A percentile compares a stretch with the other conserved stretches of the same genome.
Evolutionary conservation across 2,888 invertebrate species (phyloP).

Genomic region (Labia minor): DNA sequence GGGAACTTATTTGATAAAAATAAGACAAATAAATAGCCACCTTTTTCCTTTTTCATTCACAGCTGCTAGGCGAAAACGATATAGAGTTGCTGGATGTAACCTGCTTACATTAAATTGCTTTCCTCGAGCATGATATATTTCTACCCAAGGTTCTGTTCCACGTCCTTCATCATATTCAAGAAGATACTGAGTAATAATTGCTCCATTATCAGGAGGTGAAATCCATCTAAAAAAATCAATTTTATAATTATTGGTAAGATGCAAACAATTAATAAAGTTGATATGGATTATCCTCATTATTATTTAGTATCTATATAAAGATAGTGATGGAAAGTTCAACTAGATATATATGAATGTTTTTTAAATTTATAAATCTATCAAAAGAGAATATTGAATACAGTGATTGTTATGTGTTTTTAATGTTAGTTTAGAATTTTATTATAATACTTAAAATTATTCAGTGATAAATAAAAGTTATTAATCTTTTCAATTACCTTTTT

Average conservation of each 20-base stretch:
- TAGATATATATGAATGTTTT: no score
- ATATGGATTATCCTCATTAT: neutral
- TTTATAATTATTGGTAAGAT: slow-evolving; percentile 22
- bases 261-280: slow-evolving; percentile 9
- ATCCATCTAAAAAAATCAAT: slow-evolving; percentile 47
- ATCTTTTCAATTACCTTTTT: no score
- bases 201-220: slow-evolving; percentile 66
- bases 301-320: no score
- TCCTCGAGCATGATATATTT: slow-evolving; percentile 59
- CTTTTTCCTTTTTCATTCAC: slow-evolving; percentile 67
- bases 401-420: no score
- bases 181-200: slow-evolving; percentile 61
- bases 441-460: no score
- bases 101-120: slow-evolving; percentile 66
- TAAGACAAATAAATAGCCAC: slow-evolving; percentile 30
- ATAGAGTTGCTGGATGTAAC: slow-evolving; percentile 66
- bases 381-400: no score
- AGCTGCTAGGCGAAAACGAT: slow-evolving; percentile 72
- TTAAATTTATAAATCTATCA: no score
- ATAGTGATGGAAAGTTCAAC: no score
- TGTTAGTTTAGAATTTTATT: no score
- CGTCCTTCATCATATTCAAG: slow-evolving; percentile 67
- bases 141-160: slow-evolving; percentile 52
- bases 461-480: no score
- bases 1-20: no score